A percentile compares a stretch with the other conserved stretches of the same genome.
Evolutionary conservation across 2,797 vertebrate species (phyloP).

Genomic region (Rhincodon typus): DNA sequence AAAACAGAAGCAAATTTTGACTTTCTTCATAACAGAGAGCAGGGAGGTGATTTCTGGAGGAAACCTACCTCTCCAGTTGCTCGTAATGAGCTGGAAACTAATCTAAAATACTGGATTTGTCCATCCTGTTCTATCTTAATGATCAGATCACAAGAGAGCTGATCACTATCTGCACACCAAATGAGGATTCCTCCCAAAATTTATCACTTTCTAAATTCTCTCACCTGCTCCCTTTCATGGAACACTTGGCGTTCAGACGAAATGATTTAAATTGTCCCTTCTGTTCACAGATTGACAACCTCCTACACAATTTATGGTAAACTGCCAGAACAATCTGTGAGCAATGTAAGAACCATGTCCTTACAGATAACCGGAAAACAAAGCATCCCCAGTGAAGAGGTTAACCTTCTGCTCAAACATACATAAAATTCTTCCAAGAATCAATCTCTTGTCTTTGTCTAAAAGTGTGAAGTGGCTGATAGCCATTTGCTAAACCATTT

Average conservation of each 20-base stretch:
- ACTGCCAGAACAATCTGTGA: neutral
- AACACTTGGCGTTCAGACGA: neutral
- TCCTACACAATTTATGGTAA: neutral
- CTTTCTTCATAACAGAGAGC: neutral
- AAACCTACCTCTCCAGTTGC: neutral
- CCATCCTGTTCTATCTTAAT: neutral
- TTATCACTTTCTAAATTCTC: neutral
- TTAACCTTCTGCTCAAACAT: neutral
- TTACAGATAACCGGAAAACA: neutral
- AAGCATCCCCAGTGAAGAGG: neutral
- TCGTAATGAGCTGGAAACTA: neutral
- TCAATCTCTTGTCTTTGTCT: neutral
- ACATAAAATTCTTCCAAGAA: neutral
- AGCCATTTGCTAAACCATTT: neutral
- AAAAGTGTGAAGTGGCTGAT: neutral
- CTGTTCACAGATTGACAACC: neutral
- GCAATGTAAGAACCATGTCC: neutral
- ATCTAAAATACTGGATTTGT: neutral
- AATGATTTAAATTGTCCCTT: neutral
- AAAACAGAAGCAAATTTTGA: neutral
- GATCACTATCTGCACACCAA: neutral
- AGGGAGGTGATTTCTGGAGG: neutral
- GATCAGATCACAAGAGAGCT: neutral
- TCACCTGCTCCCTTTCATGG: neutral
- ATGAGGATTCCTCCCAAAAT: neutral